Base-by-base conservation (phyloP, 2,888 invertebrate genomes). In the Philereme vetulata region DNA sequence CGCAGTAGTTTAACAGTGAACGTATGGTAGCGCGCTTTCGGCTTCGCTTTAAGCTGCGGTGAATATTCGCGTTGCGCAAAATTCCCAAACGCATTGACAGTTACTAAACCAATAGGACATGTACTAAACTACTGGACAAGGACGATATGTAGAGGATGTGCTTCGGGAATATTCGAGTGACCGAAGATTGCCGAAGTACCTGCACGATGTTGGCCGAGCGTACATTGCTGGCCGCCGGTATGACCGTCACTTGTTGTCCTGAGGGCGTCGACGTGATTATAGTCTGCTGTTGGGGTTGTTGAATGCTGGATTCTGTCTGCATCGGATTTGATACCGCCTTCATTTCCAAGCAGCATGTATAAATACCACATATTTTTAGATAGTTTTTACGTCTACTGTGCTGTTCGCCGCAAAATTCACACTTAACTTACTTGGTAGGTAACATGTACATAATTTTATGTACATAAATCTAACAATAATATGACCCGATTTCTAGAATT, bases 241-340 rank as follows among this genome's bases (percentile, higher is more conserved):
- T 97, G 54, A 97, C 95, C 4, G 97, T 97, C 70, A 97, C 94
- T 78, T 97, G 97, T 78, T 97, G 97, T 0, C 95, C 96, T 74
- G 94, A 94, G 2, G 95, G 95, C 62, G 95, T 94, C 67, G 94
- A 95, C 58, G 96, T 95, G 8, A 96, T 95, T 57, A 96, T 94
- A 1, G 95, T 94, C 77, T 95, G 95, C 67, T 79, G 81, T 56
- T 84, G 86, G 62, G 86, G 85, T 53, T 81, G 85, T 53, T 81
- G 85, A n/a, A 84, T 77, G 38, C 74, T 81, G 45, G 71, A 74
- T 46, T 91, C 85, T 59, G 84, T 83, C 74, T 93, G 90, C 64
- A 93, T 88, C 5, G 84, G 82, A 43, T 85, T 85, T 50, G 89
- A 82, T 11, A 93, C 93, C 66, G 93, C 93, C 82, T 94, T 85